Conservation (phyloP, 2,888 invertebrate genomes). For the Hemithea aestivaria region DNA sequence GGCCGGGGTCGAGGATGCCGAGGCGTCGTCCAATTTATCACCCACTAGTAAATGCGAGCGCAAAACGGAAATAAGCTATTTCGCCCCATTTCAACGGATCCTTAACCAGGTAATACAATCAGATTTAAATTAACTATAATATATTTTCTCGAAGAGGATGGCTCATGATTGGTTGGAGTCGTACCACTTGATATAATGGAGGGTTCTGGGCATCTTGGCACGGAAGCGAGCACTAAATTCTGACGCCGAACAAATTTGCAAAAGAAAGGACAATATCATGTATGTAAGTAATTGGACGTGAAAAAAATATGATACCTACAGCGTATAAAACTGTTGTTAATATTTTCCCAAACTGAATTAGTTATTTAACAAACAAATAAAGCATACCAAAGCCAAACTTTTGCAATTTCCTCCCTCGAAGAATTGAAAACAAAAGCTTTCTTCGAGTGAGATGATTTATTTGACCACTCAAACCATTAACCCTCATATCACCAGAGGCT, state of each 20-base stretch:
- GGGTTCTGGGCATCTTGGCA: too few relatives aligned
- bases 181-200: too few relatives aligned
- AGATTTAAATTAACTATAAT: too few relatives aligned
- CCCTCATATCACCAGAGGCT: slow-evolving; percentile 26
- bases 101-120: too few relatives aligned
- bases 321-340: too few relatives aligned
- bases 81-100: neutral
- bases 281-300: too few relatives aligned
- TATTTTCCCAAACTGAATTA: too few relatives aligned
- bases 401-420: slow-evolving; percentile 12
- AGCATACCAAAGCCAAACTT: slow-evolving; percentile 6
- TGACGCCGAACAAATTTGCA: too few relatives aligned
- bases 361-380: slow-evolving; percentile 3
- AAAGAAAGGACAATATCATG: neutral
- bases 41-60: slow-evolving; percentile 37
- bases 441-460: slow-evolving; percentile 25
- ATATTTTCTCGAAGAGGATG: too few relatives aligned
- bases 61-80: slow-evolving; percentile 29
- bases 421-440: slow-evolving; percentile 20
- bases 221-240: too few relatives aligned
- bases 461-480: slow-evolving; percentile 34
- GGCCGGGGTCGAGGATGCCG: slow-evolving; percentile 1
- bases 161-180: too few relatives aligned
- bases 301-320: too few relatives aligned
- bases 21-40: slow-evolving; percentile 38